Base-by-base conservation (phyloP, 2,888 invertebrate genomes). In the Rhamnusium bicolor region DNA sequence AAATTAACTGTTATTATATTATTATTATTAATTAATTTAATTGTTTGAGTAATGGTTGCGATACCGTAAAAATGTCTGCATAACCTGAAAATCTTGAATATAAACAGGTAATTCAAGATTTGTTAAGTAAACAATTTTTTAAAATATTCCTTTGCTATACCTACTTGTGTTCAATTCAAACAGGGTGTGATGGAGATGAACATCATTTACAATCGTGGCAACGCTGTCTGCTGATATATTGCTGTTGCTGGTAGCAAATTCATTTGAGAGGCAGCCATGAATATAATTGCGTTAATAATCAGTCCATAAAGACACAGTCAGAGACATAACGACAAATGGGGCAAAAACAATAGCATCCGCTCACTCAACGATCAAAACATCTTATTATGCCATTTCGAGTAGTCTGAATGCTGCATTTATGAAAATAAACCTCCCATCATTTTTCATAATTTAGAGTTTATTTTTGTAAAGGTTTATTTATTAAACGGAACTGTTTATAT, bases 281-380 rank as follows among this genome's bases (percentile, higher is more conserved):
- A 86, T 86, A 85, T 85, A 84, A 86, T 86, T 85, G 85, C 80
- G 83, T 85, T 86, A 86, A 87, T 87, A 86, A 86, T 86, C 83
- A 83, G 83, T 83, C 84, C 75, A 84, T 84, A 84, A 84, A 83
- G 82, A 80, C 76, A 80, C 74, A 75, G 76, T 71, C 74, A 74
- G 73, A 71, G 81, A 80, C 81, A 78, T 83, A 77, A 78, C 80
- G 84, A 84, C 84, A 85, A 85, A 84, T 83, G 83, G 81, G 79
- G 82, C 83, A 84, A 84, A 85, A 85, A 84, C 84, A 84, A 82
- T 82, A 77, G 74, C 80, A 78, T 79, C 80, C 76, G 76, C 72
- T 75, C 75, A 67, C 70, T 66, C 72, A 76, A 75, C 78, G 81
- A 79, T 81, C 80, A 82, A 82, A 83, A 82, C 83, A 83, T 81